These are phyloP conservation scores for Typhlomys cinereus DNA, from an alignment of 2,113 vertebrate genomes.

Conservation along the genomic window DNA sequence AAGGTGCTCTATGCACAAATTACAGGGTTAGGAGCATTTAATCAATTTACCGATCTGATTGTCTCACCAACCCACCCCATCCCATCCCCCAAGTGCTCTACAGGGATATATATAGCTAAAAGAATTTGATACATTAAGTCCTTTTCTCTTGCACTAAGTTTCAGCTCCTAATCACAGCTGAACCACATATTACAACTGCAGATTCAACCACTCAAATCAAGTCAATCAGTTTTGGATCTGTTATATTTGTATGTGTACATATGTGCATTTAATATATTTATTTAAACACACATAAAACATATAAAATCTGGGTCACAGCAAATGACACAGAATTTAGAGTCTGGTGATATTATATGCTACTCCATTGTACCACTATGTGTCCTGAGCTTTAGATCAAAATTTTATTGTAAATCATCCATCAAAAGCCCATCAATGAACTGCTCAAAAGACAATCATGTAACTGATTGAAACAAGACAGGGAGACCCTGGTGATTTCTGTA, in stretches of 20 bases:
- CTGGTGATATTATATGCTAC: constrained; percentile 65
- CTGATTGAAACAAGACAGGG: constrained; percentile 55
- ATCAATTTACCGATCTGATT: constrained; percentile 76
- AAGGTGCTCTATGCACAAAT: constrained; percentile 80
- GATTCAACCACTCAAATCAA: constrained; percentile 75
- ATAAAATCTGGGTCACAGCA: constrained; percentile 65
- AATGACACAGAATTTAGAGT: constrained; percentile 70
- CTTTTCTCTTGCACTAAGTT: constrained; percentile 66
- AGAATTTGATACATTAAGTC: constrained; percentile 66
- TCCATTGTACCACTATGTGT: constrained; percentile 65
- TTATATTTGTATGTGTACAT: constrained; percentile 68
- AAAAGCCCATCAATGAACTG: constrained; percentile 64
- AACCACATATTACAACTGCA: constrained; percentile 71
- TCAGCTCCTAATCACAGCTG: constrained; percentile 71
- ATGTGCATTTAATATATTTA: constrained; percentile 75
- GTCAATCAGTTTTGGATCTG: constrained; percentile 70
- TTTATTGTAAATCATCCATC: constrained; percentile 65
- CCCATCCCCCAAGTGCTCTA: constrained; percentile 76
- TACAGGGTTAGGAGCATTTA: constrained; percentile 80
- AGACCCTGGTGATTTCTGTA: constrained; percentile 55
- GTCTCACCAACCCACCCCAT: constrained; percentile 75
- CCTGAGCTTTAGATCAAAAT: constrained; percentile 76
- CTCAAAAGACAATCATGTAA: constrained; percentile 61
- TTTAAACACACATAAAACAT: constrained; percentile 79
- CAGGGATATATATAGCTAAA: constrained; percentile 60